A percentile compares a stretch with the other conserved stretches of the same genome.
phyloP scores from a whole-genome alignment of 2,888 invertebrate species.

The Macrostomum cliftonense region DNA sequence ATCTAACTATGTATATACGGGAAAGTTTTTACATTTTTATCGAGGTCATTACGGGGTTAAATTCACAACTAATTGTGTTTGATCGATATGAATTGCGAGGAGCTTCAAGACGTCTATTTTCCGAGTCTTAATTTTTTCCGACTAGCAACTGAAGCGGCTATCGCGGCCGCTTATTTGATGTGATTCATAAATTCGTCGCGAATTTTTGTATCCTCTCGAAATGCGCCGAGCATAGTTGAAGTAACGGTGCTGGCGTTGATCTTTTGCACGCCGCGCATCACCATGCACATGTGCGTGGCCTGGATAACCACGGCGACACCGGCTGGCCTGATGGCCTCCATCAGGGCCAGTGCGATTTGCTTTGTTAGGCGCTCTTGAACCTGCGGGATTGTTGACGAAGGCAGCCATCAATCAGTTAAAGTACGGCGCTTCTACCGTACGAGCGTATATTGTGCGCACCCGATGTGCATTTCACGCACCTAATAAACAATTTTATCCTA shows the following conservation, averaged over 20 bases:
- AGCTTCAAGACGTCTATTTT: too few species aligned
- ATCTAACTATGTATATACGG: too few species aligned
- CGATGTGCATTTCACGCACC: too few species aligned
- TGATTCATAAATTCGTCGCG: conserved; percentile 77
- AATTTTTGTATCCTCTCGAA: conserved; percentile 94
- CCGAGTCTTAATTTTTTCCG: too few species aligned
- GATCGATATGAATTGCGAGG: too few species aligned
- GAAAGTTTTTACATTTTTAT: too few species aligned
- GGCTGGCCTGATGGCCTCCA: conserved; percentile 83
- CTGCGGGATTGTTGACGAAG: background rate
- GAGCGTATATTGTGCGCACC: too few species aligned
- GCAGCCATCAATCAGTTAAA: background rate
- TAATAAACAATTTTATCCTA: too few species aligned
- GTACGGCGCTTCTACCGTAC: background rate
- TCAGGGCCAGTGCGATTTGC: conserved; percentile 88
- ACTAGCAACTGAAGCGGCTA: too few species aligned
- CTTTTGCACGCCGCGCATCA: conserved; percentile 97
- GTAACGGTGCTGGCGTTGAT: conserved; percentile 96
- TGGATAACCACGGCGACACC: conserved; percentile 97
- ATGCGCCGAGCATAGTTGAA: conserved; percentile 93
- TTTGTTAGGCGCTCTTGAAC: conserved; percentile 94
- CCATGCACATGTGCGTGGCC: conserved; percentile 99
- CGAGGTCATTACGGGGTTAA: too few species aligned
- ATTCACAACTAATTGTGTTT: too few species aligned
- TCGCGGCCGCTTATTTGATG: too few species aligned